Evolutionary conservation across 2,113 vertebrate genomes (phyloP).

Genomic region (Eupsittula cactorum): DNA sequence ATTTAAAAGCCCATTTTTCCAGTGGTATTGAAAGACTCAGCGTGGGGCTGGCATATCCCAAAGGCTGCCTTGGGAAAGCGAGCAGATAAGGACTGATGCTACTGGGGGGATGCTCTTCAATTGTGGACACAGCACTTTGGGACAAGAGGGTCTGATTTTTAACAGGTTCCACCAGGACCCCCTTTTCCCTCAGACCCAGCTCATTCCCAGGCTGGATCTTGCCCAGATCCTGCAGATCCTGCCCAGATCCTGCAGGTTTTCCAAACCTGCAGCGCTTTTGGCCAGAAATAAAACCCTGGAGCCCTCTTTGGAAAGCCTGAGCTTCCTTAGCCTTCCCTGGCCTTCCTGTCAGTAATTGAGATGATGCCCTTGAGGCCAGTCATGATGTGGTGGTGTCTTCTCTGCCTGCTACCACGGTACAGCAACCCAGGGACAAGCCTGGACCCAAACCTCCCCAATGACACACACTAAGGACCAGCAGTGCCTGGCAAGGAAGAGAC

Average conservation of each 20-base stretch:
- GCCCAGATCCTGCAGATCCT: background rate
- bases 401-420: background rate
- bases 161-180: background rate
- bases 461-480: background rate
- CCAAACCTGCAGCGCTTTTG: conserved; percentile 32
- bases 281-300: background rate
- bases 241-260: background rate
- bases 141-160: background rate
- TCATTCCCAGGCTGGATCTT: background rate
- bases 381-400: background rate
- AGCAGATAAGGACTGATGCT: background rate
- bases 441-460: accelerated
- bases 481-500: accelerated
- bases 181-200: background rate
- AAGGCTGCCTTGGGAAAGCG: background rate
- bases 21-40: background rate
- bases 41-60: background rate
- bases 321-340: conserved; percentile 30
- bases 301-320: conserved; percentile 9
- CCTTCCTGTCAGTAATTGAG: conserved; percentile 32
- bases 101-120: background rate
- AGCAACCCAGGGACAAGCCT: background rate
- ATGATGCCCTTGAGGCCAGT: background rate
- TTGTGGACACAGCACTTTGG: no score
- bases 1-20: background rate